phyloP scores from a whole-genome alignment of 2,113 vertebrate species.

The Amblyopsis rosae region DNA sequence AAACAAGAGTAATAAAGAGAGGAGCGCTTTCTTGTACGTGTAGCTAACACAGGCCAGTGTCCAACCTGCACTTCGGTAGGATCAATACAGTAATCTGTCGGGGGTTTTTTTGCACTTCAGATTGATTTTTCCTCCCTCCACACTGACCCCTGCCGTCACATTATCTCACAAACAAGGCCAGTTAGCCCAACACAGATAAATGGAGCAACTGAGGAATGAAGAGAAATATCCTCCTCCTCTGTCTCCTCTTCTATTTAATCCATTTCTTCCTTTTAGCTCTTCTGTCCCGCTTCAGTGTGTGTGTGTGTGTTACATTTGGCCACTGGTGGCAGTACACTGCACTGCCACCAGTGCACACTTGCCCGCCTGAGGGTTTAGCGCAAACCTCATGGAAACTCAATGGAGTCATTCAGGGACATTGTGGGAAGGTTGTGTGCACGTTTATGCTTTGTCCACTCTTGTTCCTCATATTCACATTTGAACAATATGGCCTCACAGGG shows the following conservation, averaged over 20 bases:
- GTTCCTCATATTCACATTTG: too few relatives aligned
- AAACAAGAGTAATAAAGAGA: conserved; percentile 4
- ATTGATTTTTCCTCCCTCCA: conserved; percentile 72
- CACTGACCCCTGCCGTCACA: conserved; percentile 73
- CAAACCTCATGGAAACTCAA: too few relatives aligned
- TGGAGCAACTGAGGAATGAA: conserved; percentile 50
- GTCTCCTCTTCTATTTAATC: conserved; percentile 10
- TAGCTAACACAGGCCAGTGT: conserved; percentile 53
- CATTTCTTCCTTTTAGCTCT: not conserved
- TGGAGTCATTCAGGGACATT: too few relatives aligned
- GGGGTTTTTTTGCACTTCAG: conserved; percentile 60
- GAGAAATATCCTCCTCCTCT: conserved; percentile 34
- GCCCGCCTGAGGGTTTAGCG: too few relatives aligned
- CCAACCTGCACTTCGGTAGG: conserved; percentile 55
- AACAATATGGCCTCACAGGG: too few relatives aligned
- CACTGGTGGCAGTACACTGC: too few relatives aligned
- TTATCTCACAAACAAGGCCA: conserved; percentile 74
- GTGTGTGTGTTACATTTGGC: too few relatives aligned
- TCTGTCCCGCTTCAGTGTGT: not conserved
- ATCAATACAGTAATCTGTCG: conserved; percentile 71
- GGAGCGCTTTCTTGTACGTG: conserved; percentile 24
- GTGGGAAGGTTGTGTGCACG: too few relatives aligned
- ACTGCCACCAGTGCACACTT: too few relatives aligned
- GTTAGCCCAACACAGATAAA: conserved; percentile 73
- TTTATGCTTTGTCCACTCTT: too few relatives aligned